Percentiles rank a stretch among this genome's conserved stretches.
Evolutionary conservation across 2,113 vertebrate genomes (phyloP).

Genomic region (Notiomystis cincta): DNA sequence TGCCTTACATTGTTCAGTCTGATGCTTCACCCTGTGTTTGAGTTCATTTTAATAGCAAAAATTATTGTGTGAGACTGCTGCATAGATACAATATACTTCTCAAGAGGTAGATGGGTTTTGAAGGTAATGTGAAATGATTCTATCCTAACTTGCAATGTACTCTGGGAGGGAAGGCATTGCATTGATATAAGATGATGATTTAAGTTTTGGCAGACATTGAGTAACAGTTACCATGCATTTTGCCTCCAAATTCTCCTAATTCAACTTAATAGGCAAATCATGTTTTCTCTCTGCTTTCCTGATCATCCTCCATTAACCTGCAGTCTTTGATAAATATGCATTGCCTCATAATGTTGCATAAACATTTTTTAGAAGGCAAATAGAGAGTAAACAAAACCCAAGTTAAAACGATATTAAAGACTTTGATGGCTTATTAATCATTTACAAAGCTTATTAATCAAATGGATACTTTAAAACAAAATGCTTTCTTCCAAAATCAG

Average conservation of each 20-base stretch:
- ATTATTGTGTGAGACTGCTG: background rate
- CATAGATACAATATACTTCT: background rate
- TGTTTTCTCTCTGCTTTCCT: constrained; percentile 22
- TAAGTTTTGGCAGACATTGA: constrained; percentile 20
- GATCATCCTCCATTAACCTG: constrained; percentile 45
- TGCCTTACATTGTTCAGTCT: background rate
- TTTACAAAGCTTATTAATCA: constrained; percentile 35
- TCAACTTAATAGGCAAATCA: constrained; percentile 41
- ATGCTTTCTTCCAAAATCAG: background rate
- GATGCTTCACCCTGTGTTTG: background rate
- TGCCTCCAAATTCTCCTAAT: constrained; percentile 33
- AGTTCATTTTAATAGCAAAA: background rate
- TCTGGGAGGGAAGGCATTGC: background rate
- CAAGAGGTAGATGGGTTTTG: background rate
- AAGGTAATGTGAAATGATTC: background rate
- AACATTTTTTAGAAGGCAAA: constrained; percentile 49
- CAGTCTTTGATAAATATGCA: constrained; percentile 42
- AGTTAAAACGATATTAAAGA: constrained; percentile 35
- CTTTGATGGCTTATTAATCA: constrained; percentile 30
- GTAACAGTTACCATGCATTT: constrained; percentile 28
- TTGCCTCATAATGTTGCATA: constrained; percentile 47
- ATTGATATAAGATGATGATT: constrained; percentile 21
- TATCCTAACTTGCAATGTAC: background rate
- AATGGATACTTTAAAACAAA: constrained; percentile 2
- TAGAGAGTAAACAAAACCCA: constrained; percentile 40